Conservation (phyloP, 2,113 vertebrate genomes). For the Electrona antarctica region DNA sequence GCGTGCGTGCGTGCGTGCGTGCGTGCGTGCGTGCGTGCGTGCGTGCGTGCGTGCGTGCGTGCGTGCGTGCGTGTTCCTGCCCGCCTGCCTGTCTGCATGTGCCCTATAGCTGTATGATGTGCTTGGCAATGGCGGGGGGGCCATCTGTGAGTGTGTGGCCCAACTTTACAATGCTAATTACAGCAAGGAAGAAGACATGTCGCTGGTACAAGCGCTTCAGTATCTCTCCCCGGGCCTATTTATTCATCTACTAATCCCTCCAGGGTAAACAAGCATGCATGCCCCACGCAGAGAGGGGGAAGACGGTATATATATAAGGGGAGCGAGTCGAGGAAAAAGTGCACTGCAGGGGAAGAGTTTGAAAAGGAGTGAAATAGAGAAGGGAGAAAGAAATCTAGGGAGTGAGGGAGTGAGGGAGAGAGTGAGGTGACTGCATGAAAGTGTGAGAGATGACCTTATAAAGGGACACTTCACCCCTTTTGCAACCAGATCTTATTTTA, state of each 20-base stretch:
- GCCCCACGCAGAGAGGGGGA: not conserved
- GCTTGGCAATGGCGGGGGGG: conserved; percentile 8
- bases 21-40: not conserved
- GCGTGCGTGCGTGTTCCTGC: not conserved
- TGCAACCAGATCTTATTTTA: no score
- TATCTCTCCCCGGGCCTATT: conserved; percentile 5
- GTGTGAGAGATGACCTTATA: not conserved
- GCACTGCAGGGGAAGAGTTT: no score
- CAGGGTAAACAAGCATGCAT: conserved; percentile 5
- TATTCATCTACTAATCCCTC: conserved; percentile 23
- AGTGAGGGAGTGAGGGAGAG: not conserved
- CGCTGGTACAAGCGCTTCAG: conserved; percentile 8
- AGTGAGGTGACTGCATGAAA: no score
- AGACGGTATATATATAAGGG: no score
- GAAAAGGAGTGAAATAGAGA: not conserved
- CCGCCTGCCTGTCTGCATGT: conserved; percentile 1
- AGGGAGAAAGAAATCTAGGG: no score
- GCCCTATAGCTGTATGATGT: not conserved
- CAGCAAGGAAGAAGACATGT: conserved; percentile 10
- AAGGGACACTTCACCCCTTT: no score
- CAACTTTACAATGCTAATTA: conserved; percentile 30
- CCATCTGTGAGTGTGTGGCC: conserved; percentile 25
- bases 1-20: not conserved
- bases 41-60: not conserved
- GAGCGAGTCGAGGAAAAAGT: no score